Evolutionary conservation across 1,140 invertebrate genomes (phyloP), one percentile per base, ranked within the genome.

Genomic region (Sinonovacula constricta): DNA sequence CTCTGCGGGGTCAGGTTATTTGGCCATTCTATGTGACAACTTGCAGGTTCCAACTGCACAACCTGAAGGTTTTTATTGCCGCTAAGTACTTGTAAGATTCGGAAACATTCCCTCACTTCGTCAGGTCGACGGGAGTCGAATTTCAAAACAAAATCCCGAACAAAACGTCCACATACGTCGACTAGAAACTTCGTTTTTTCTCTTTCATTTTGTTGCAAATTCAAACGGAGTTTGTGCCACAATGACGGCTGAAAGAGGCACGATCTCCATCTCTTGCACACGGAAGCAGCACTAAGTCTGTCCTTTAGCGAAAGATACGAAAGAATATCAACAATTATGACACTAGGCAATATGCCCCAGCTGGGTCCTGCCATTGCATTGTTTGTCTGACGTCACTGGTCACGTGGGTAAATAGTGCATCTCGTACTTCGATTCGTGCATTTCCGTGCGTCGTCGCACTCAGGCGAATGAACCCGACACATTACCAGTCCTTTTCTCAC

Each of bases 261-360:
- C 62, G 89, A 90, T 85, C 93, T 92, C 94, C 94, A 94, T 87
- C 93, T 91, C 88, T 91, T 93, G 85, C 93, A 94, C 30, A 92
- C 92, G 83, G 93, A 93, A 12, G 93, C 93, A 39, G 93, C 93
- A 87, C 85, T 92, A 62, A 94, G 90, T 86, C 92, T 91, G 85
- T 93, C 93, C 80, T 92, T 87, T 69, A 91, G 88, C 0, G 92
- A 88, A 72, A 94, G 89, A 87, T 94, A 93, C 26, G 92, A 93
- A 86, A 93, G 93, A 81, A 94, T 92, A 88, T 94, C 93, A 51
- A 94, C 91, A 80, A 94, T 91, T 81, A 94, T 92, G 71, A 94
- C 92, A 86, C 92, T 93, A 76, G 94, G 94, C 80, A 94, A 87
- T 83, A 91, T 91, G 36, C 79, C 85, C 89, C 89, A 90, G 80